phyloP scores from a whole-genome alignment of 92 coral and sea anemone species.

The Epizoanthus rinbou region DNA sequence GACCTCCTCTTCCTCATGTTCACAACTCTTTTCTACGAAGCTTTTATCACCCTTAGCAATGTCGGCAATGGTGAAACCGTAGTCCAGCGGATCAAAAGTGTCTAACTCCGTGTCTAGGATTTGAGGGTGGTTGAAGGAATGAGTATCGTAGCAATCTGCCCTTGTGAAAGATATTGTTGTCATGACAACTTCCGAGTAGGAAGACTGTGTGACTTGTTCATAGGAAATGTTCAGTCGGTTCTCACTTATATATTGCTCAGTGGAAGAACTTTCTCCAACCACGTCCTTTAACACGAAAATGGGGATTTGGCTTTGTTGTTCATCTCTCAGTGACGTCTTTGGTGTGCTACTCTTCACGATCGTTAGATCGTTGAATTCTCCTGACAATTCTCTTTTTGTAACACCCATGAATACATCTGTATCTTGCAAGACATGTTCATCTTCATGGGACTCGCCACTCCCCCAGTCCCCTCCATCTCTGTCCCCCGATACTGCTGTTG shows the following conservation, averaged over 20 bases:
- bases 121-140: constrained; percentile 27
- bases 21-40: constrained; percentile 22
- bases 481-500: constrained; percentile 37
- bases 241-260: constrained; percentile 32
- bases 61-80: constrained; percentile 49
- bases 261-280: constrained; percentile 25
- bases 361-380: constrained; percentile 35
- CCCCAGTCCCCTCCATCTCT: neutral
- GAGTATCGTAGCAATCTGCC: constrained; percentile 50
- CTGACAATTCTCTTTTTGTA: constrained; percentile 24
- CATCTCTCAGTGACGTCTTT: constrained; percentile 1
- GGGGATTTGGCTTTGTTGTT: constrained; percentile 27
- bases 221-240: constrained; percentile 45
- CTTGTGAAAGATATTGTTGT: constrained; percentile 35
- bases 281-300: constrained; percentile 27
- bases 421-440: constrained; percentile 1
- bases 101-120: constrained; percentile 40
- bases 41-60: constrained; percentile 46
- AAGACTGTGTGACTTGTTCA: constrained; percentile 50
- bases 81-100: constrained; percentile 50
- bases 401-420: constrained; percentile 48
- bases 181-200: constrained; percentile 48
- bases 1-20: constrained; percentile 28
- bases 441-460: neutral
- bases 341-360: constrained; percentile 30